Evolutionary conservation across 2,113 vertebrate species (phyloP), one percentile per base, ranked within the genome.

Genomic region (Delphinapterus leucas): DNA sequence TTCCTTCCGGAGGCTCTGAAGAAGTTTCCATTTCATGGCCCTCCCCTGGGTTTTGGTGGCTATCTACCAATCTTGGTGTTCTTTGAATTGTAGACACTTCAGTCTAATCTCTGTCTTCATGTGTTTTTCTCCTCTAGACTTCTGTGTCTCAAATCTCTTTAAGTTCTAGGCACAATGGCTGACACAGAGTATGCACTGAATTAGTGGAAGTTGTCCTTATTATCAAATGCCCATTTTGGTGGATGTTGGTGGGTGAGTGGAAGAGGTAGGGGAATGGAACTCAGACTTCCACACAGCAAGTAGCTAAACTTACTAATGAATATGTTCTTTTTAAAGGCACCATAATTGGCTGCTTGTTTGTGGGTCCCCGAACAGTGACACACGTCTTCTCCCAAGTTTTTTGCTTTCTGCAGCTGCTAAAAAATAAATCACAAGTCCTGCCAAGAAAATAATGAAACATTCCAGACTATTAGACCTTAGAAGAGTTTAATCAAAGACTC

Each of bases 401-500:
- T 74, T 74, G 44, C 90, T 98, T 98, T 96, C 28, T 94, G 28
- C 25, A 91, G 67, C 79, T 73, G 83, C 76, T 53, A 58, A 94
- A 98, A 97, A 1, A 53, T 44, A 93, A 97, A 90, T 90, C 1
- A 23, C 41, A 74, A 90, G 47, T 44, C 49, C 25, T 96, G 96
- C 96, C 98, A 98, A 94, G 97, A 97, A 98, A 98, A 96, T 96
- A 95, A 97, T 95, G 91, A 96, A 98, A 97, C 96, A 95, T 98
- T 97, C 93, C 97, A 96, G 95, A 90, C 93, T 97, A 98, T 98
- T 98, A 95, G 86, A 91, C 93, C 96, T 97, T 97, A 97, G 97
- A 41, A 58, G 96, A 97, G 95, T 96, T 98, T 98, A 98, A 98
- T 98, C 96, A 98, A 98, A 98, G 97, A 63, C 92, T 96, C 97